Base-by-base conservation (phyloP, 2,888 invertebrate genomes). In the Eupithecia inturbata region DNA sequence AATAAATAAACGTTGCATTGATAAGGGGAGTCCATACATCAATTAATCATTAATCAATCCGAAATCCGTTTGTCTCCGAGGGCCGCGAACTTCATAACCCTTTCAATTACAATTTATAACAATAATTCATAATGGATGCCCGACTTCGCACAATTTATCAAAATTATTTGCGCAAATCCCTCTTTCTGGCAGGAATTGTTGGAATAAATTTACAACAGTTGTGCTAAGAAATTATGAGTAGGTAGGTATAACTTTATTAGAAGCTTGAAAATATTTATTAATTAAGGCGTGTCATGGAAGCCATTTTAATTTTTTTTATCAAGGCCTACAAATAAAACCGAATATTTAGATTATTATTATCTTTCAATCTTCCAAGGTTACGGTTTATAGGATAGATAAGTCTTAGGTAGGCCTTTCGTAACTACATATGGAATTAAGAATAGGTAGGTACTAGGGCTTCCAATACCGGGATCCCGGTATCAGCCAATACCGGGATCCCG, bases 101-200 rank as follows among this genome's bases (percentile, higher is more conserved):
- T 91, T 92, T 92, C 93, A 91, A 93, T 93, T 92, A 92, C 91
- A 89, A 94, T 92, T 93, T 93, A 93, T 92, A 91, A 88, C 89
- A 91, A 91, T 92, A 92, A 93, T 90, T 92, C 90, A 91, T 92
- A 92, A 93, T 91, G 87, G 91, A 93, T 91, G 91, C 89, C 82
- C 85, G 89, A 87, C 85, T 91, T 87, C 86, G 84, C 88, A 88
- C 89, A 92, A 93, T 94, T 93, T 91, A 91, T 93, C 92, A 93
- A 93, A 92, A 92, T 92, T 91, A 92, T 92, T 91, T 88, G 87
- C 87, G 80, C 82, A 89, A 91, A 92, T 91, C 91, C 89, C 84
- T 84, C 85, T 83, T 86, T 84, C 86, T 84, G 83, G 79, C 79
- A 81, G 80, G 84, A 87, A 86, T 87, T 89, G 88, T 91, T 91